Evolutionary conservation across 2,797 vertebrate genomes (phyloP).

Genomic region (Hypotaenidia philippensis): DNA sequence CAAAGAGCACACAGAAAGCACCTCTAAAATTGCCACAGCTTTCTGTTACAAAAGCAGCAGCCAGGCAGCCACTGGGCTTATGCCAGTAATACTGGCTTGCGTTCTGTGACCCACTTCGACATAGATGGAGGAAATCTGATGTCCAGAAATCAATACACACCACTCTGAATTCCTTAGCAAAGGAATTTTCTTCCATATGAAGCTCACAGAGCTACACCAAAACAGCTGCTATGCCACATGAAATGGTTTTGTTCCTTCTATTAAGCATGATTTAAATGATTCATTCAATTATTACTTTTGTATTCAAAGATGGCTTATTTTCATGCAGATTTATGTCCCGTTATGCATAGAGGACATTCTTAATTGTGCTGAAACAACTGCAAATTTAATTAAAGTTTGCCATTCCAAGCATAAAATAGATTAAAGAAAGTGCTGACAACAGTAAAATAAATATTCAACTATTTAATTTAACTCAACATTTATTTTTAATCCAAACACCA

Average conservation of each 20-base stretch:
- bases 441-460: constrained; percentile 60
- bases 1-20: not conserved
- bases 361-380: constrained; percentile 69
- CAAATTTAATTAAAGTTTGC: constrained; percentile 76
- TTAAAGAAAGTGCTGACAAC: constrained; percentile 53
- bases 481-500: constrained; percentile 67
- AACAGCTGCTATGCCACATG: not conserved
- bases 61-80: not conserved
- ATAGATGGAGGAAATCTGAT: not conserved
- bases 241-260: not conserved
- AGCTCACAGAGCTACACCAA: not conserved
- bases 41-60: too few species aligned
- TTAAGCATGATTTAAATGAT: constrained; percentile 14
- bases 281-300: constrained; percentile 58
- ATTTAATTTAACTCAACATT: constrained; percentile 49
- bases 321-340: constrained; percentile 47
- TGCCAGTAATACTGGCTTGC: not conserved
- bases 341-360: constrained; percentile 46
- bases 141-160: not conserved
- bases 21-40: not conserved
- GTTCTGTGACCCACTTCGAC: not conserved
- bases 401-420: constrained; percentile 59
- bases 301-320: constrained; percentile 59
- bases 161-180: not conserved
- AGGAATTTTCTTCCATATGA: not conserved